Base-by-base conservation (phyloP, 2,113 vertebrate genomes). In the Xenopus tropicalis region DNA sequence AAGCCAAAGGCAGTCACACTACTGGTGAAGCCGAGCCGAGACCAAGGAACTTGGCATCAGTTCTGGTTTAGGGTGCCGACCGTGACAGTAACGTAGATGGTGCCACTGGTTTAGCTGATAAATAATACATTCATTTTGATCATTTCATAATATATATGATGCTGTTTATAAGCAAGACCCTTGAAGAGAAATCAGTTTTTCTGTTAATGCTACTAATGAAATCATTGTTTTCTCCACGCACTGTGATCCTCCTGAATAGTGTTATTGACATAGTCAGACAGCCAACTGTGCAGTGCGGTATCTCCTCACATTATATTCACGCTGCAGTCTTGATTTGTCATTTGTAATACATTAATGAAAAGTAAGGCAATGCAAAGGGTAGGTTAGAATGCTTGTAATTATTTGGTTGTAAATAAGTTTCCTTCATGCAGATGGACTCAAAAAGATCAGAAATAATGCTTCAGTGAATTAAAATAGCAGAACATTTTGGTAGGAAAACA, bases 161-260 rank as follows among this genome's bases (percentile, higher is more conserved):
- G 42, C 24, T 37, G 42, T 67, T 72, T 74, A 57, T 66, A 62
- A n/a, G n/a, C n/a, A n/a, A 67, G 56, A 42, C 61, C 56, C 42
- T 58, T 66, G 22, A 14, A 48, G 63, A 61, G 56, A 67, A 68
- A 51, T 29, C 22, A 19, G 22, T 16, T 74, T 61, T 59, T 21
- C 17, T 37, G 43, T 37, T 74, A 51, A 48, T 74, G 43, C 14
- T 48, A 74, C 67, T 74, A 61, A 51, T 61, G 25, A 21, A 61
- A 61, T 74, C 22, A 74, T 68, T 68, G 64, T 16, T 74, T 67
- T 19, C 3, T 17, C 48, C 42, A 19, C 56, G 37, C 19, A 13
- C 51, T 72, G 62, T 57, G 62, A 43, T 44, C 43, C 20, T 16
- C 20, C n/a, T 44, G 14, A 65, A 72, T 56, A 56, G 14, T 25